Evolutionary conservation across 2,888 invertebrate genomes (phyloP), one percentile per base, ranked within the genome.

Genomic region (Diplolepis rosae): DNA sequence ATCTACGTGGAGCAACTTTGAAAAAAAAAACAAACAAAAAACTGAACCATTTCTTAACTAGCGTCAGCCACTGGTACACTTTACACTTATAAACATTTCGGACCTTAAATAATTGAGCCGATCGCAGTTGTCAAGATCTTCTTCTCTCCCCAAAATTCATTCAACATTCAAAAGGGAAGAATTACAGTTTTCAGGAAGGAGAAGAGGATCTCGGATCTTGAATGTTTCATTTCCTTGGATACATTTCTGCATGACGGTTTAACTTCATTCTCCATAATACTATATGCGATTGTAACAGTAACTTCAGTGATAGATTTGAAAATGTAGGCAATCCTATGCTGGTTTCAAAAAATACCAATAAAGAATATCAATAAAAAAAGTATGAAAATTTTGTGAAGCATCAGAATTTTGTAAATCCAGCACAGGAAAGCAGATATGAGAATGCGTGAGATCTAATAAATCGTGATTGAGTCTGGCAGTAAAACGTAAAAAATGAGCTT

Each of bases 61-160:
- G 80, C 77, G 77, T 82, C 80, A 82, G 79, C 79, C 82, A 82
- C 77, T 78, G 78, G 79, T 81, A 82, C 74, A 75, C 71, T 74
- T 80, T 70, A 69, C 71, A 39, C 52, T 65, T 70, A 48, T 54
- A 45, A 72, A 45, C 67, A 72, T 68, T 69, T 56, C 76, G 78
- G 78, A 77, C 76, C 77, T 79, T 80, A 83, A 83, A 83, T 83
- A 84, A 85, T 84, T 85, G 85, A 87, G 84, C 81, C 85, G 80
- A 87, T 83, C 76, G 72, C 71, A 75, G 78, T 81, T 74, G 74
- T 76, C 75, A 77, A 80, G 81, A 71, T 78, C 76, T 73, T 77
- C 76, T 76, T 74, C 67, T 48, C 69, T 73, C 75, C 70, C 75
- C 77, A 74, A 65, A 77, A 11, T 7, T 39, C 32, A 32, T 28